phyloP scores from a whole-genome alignment of 2,888 invertebrate species.

The Apamea epomidion region DNA sequence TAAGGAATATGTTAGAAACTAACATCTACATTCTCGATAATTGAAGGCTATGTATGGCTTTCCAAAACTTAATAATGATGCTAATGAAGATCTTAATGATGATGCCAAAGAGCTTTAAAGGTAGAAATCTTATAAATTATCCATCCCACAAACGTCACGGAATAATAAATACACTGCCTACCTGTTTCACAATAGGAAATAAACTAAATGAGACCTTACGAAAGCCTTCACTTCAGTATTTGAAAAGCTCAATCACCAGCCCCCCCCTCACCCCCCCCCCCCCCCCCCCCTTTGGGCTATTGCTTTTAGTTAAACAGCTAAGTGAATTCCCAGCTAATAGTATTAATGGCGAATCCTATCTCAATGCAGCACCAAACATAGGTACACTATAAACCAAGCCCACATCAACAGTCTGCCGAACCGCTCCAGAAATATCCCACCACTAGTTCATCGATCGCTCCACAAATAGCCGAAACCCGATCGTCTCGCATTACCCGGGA shows the following conservation, averaged over 20 bases:
- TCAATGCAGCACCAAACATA: neutral
- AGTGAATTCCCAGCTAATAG: neutral
- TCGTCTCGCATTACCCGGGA: conserved; percentile 70
- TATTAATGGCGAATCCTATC: neutral
- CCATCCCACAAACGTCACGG: neutral
- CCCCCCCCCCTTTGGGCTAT: no score
- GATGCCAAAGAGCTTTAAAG: neutral
- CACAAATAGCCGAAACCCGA: conserved; percentile 68
- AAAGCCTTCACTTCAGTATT: neutral
- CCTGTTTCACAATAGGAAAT: neutral
- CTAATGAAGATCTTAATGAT: neutral
- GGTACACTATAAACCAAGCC: neutral
- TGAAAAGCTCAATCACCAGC: neutral
- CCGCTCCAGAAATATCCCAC: conserved; percentile 59
- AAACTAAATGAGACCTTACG: neutral
- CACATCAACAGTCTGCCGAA: conserved; percentile 12
- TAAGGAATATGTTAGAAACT: neutral
- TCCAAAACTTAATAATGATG: neutral
- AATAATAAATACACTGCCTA: neutral
- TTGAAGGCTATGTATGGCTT: neutral
- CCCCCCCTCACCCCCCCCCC: no score
- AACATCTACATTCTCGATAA: neutral
- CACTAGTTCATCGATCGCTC: conserved; percentile 61
- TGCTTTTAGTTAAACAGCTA: no score
- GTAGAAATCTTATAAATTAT: neutral